Percentiles rank a stretch among this genome's conserved stretches.
phyloP scores from a whole-genome alignment of 2,113 vertebrate species.

The Rhinogobius similis region DNA sequence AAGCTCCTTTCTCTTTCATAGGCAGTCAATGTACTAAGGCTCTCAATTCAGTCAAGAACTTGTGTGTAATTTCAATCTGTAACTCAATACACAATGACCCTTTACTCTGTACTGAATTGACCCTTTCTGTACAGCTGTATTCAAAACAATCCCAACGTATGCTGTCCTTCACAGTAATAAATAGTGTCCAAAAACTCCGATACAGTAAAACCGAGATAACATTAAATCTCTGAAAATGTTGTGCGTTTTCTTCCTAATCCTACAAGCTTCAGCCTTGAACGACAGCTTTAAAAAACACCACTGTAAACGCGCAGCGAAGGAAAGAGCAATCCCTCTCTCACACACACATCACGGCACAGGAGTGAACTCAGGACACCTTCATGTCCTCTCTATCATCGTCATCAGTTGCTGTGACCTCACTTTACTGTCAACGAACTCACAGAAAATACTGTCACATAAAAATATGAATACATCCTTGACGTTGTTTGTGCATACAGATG shows the following conservation, averaged over 20 bases:
- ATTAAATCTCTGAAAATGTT: slow-evolving; percentile 35
- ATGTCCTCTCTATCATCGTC: slow-evolving; percentile 35
- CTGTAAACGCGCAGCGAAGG: slow-evolving; percentile 43
- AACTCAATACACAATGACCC: not conserved
- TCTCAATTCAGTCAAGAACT: too few species aligned
- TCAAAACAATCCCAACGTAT: not conserved
- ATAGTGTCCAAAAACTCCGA: not conserved
- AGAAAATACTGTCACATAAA: slow-evolving; percentile 1
- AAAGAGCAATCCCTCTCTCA: slow-evolving; percentile 21
- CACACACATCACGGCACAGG: not conserved
- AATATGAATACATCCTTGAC: slow-evolving; percentile 9
- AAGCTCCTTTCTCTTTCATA: too few species aligned
- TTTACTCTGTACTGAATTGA: not conserved
- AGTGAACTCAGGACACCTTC: slow-evolving; percentile 21
- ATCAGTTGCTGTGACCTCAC: slow-evolving; percentile 17
- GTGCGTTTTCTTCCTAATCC: slow-evolving; percentile 46
- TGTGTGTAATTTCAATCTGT: too few species aligned
- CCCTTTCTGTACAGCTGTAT: not conserved
- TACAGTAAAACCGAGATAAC: slow-evolving; percentile 2
- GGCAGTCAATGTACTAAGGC: not conserved
- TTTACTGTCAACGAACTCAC: slow-evolving; percentile 23
- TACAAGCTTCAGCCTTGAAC: slow-evolving; percentile 36
- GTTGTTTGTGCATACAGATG: slow-evolving; percentile 8
- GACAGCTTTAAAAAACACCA: slow-evolving; percentile 46
- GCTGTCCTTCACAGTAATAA: not conserved